Evolutionary conservation across 2,113 vertebrate genomes (phyloP), one percentile per base, ranked within the genome.

Genomic region (Ranitomeya variabilis): DNA sequence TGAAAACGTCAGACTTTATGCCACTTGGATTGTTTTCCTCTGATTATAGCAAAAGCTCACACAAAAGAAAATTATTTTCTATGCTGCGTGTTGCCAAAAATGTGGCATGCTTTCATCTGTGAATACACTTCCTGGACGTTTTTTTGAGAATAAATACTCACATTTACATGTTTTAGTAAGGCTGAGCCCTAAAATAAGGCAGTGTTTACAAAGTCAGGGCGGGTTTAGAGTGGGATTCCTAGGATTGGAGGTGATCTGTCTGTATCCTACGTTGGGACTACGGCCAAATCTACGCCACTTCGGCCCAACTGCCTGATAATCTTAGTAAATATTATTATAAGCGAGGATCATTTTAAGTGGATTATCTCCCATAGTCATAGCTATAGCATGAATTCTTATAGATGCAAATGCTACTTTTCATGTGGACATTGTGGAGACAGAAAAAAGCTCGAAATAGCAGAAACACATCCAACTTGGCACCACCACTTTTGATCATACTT

Each of bases 11-110:
- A 83, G 84, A 15, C 55, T 57, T 55, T 23, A 64, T 83, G 80
- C 31, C 52, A 59, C 69, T 76, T 81, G 79, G 66, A 81, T 81
- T 73, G 31, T 73, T 86, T 66, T 67, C 74, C 85, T 87, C 80
- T 88, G 80, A 83, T 83, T 83, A 83, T 55, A 83, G 59, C 21
- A 37, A 80, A 55, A 2, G 26, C 31, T 71, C 73, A 45, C 9
- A 87, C 23, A 81, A 80, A 71, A 62, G 62, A 60, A 80, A 82
- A 26, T 73, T 6, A 66, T 81, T 80, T 79, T 62, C 85, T 26
- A 14, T 57, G 76, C 57, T 31, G 18, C 15, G 6, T 67, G 62
- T n/a, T 55, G 82, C 64, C 82, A 84, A 71, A 69, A 52, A 69
- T 84, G 82, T 55, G 64, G 21, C 82, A 84, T 15, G 13, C 21